phyloP scores from a whole-genome alignment of 2,888 invertebrate genomes.

The Chalcosyrphus nemorum region DNA sequence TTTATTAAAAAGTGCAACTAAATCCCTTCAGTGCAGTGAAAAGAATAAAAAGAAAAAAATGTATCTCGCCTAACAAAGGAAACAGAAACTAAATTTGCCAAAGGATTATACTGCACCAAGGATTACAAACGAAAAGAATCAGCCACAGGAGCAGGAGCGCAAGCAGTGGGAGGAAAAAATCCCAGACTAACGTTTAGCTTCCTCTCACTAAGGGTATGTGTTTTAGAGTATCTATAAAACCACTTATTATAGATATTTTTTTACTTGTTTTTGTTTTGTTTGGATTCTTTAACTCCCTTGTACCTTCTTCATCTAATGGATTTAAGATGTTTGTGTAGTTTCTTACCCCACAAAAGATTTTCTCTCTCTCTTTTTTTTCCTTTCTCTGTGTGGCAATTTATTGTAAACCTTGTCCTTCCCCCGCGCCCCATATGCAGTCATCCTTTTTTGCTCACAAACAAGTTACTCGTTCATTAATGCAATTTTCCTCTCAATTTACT shows the following conservation, averaged over 20 bases:
- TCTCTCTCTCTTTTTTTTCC: too few relatives aligned
- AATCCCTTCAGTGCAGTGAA: constrained; percentile 59
- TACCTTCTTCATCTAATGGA: constrained; percentile 62
- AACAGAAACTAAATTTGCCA: constrained; percentile 41
- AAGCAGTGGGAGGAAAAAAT: too few relatives aligned
- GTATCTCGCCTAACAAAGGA: constrained; percentile 49
- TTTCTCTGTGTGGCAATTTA: constrained; percentile 57
- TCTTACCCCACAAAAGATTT: constrained; percentile 49
- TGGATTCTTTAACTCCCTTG: constrained; percentile 7
- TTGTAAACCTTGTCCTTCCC: constrained; percentile 3
- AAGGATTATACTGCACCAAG: constrained; percentile 62
- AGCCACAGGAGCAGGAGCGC: neutral
- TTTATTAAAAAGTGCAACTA: constrained; percentile 50
- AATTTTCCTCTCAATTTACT: constrained; percentile 65
- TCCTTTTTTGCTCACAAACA: constrained; percentile 64
- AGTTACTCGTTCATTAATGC: constrained; percentile 71
- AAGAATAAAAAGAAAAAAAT: constrained; percentile 21
- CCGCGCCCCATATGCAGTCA: constrained; percentile 35
- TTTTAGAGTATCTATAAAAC: constrained; percentile 52
- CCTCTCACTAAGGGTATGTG: constrained; percentile 61
- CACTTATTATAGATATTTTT: constrained; percentile 59
- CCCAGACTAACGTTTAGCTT: constrained; percentile 40
- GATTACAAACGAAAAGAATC: too few relatives aligned
- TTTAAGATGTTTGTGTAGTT: constrained; percentile 68
- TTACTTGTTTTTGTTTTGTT: constrained; percentile 19